Conservation (phyloP, 2,113 vertebrate species). For the Rhombomys opimus region DNA sequence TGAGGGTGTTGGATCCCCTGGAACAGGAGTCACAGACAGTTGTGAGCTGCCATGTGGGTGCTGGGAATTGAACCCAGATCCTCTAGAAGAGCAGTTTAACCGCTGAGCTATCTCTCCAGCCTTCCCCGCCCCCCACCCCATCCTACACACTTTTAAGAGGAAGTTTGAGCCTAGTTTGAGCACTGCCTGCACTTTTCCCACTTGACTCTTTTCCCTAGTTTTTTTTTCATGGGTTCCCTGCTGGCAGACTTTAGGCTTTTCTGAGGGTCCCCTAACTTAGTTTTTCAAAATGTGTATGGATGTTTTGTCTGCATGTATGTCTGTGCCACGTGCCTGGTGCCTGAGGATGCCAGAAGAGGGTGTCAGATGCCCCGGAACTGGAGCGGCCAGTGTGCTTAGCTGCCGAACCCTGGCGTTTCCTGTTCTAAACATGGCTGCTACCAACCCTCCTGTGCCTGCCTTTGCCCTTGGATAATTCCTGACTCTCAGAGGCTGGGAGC, state of each 20-base stretch:
- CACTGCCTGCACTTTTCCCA: neutral
- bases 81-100: no score
- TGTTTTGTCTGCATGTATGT: neutral
- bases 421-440: neutral
- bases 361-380: neutral
- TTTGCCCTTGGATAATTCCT: conserved; percentile 9
- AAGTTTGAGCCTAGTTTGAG: neutral
- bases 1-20: no score
- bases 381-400: neutral
- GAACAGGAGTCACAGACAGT: no score
- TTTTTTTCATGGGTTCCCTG: neutral
- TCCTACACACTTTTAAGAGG: neutral
- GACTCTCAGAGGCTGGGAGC: neutral
- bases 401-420: neutral
- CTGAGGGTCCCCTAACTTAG: conserved; percentile 42
- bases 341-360: neutral
- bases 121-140: no score
- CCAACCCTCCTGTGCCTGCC: neutral
- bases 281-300: neutral
- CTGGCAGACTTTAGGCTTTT: neutral
- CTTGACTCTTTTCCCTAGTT: neutral
- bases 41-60: no score
- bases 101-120: no score
- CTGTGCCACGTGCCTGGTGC: neutral
- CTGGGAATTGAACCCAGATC: no score